Percentiles rank a stretch among this genome's conserved stretches.
phyloP scores from a whole-genome alignment of 2,113 vertebrate species.

The Gnathonemus echidnorhynchus region DNA sequence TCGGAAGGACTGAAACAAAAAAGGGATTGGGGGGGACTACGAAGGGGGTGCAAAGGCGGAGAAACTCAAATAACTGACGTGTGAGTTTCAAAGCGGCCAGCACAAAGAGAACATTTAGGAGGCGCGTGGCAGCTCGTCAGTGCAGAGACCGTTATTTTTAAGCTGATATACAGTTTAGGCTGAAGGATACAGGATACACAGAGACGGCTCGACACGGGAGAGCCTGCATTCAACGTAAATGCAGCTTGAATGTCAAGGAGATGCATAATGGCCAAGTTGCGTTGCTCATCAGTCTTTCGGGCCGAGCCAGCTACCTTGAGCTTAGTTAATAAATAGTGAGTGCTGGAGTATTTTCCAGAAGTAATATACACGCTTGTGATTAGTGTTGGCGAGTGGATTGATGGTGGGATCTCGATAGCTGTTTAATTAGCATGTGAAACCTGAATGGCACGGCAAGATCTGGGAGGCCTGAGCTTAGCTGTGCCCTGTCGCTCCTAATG shows the following conservation, averaged over 20 bases:
- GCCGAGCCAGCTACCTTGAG: neutral
- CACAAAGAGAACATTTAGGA: neutral
- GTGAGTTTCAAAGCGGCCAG: neutral
- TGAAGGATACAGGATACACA: neutral
- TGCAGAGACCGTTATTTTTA: neutral
- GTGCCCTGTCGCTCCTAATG: neutral
- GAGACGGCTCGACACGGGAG: neutral
- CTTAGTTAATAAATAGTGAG: conserved; percentile 18
- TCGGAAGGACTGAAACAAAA: neutral
- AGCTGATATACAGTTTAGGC: neutral
- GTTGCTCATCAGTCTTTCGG: neutral
- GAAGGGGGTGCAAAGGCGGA: neutral
- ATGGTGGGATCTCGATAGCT: conserved; percentile 13
- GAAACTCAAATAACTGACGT: neutral
- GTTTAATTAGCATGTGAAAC: conserved; percentile 25
- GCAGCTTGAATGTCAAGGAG: neutral
- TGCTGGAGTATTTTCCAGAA: conserved; percentile 7
- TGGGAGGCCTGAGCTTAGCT: neutral
- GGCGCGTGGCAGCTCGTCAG: neutral
- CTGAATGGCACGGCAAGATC: conserved; percentile 20
- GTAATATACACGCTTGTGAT: conserved; percentile 19
- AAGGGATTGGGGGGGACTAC: neutral
- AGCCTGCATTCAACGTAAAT: neutral
- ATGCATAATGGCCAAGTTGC: neutral
- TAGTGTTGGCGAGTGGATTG: conserved; percentile 24